Evolutionary conservation across 1,140 invertebrate species (phyloP), one percentile per base, ranked within the genome.

Genomic region (Lanistes nyassanus): DNA sequence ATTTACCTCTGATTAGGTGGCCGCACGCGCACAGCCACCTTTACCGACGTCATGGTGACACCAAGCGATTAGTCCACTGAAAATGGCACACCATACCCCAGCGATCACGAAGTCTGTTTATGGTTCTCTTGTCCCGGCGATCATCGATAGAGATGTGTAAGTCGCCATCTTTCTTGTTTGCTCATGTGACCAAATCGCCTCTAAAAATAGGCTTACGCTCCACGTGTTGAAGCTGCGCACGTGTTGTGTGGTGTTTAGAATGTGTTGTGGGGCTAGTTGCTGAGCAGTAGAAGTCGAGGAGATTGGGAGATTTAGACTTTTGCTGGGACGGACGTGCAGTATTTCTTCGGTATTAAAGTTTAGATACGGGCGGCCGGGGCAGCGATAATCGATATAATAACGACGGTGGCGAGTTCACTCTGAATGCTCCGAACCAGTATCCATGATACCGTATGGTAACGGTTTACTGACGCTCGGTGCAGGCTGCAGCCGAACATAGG

Each of bases 21-120:
- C 36, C 87, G 74, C 31, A 87, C 84, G 36, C 87, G 79, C 16
- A 88, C 84, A 37, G 86, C 87, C 36, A 88, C 87, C 78, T 86
- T 88, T 3, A 88, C 84, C 3, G 84, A 86, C 21, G 85, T 84
- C 86, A 87, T 87, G 29, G 34, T 76, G 23, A 42, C 29, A 55
- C 62, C 36, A 76, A 47, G 26, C 3, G 65, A 29, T 68, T 13
- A 53, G 19, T 13, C 3, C 16, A 34, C n/a, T n/a, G n/a, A 55
- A 58, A 23, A 31, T 75, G 34, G 55, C 55, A 56, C 23, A 42
- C 68, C 13, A 51, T 68, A 60, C 4, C 39, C 34, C 31, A 26
- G 11, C 37, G 21, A 55, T 26, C 19, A 31, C 23, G 29, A 36
- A 26, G 37, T 47, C n/a, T 34, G 34, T 72, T 42, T 55, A 23